A percentile compares a stretch with the other conserved stretches of the same genome.
These are phyloP conservation scores for Phalangium opilio DNA, from an alignment of 2,888 invertebrate genomes.

Conservation along the genomic window DNA sequence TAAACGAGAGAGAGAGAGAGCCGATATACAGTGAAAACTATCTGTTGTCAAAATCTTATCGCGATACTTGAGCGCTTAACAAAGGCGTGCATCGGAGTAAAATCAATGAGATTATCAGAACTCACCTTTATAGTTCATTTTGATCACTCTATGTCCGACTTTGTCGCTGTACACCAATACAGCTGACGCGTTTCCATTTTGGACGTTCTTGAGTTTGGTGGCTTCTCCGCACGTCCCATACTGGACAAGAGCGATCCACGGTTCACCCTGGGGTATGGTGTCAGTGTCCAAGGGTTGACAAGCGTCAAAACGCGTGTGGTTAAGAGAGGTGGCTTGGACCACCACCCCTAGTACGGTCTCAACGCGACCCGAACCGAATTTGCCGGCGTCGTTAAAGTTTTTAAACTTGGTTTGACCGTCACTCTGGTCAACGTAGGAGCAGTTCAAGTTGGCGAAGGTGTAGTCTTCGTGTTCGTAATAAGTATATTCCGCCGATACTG, in stretches of 20 bases:
- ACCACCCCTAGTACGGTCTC: conserved; percentile 49
- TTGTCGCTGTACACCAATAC: conserved; percentile 68
- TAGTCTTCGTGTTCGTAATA: conserved; percentile 28
- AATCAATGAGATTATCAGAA: too few relatives aligned
- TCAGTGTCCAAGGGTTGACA: conserved; percentile 27
- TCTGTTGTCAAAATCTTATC: too few relatives aligned
- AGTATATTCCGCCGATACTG: conserved; percentile 11
- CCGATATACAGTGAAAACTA: too few relatives aligned
- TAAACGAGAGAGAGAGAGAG: too few relatives aligned
- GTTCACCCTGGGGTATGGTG: conserved; percentile 32
- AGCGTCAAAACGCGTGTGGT: conserved; percentile 28
- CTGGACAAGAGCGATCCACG: conserved; percentile 66
- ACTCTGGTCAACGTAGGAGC: conserved; percentile 38
- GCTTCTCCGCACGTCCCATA: conserved; percentile 67
- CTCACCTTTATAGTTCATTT: conserved; percentile 50
- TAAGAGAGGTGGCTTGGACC: conserved; percentile 44
- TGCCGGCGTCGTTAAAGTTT: conserved; percentile 32
- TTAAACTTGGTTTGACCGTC: conserved; percentile 25
- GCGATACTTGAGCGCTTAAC: too few relatives aligned
- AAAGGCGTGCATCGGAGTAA: too few relatives aligned
- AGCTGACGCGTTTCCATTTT: conserved; percentile 54
- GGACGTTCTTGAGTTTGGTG: conserved; percentile 62
- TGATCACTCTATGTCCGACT: conserved; percentile 49
- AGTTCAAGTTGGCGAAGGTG: conserved; percentile 46
- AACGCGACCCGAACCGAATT: conserved; percentile 38